phyloP scores from a whole-genome alignment of 2,888 invertebrate genomes.

The Heliconius aoede region DNA sequence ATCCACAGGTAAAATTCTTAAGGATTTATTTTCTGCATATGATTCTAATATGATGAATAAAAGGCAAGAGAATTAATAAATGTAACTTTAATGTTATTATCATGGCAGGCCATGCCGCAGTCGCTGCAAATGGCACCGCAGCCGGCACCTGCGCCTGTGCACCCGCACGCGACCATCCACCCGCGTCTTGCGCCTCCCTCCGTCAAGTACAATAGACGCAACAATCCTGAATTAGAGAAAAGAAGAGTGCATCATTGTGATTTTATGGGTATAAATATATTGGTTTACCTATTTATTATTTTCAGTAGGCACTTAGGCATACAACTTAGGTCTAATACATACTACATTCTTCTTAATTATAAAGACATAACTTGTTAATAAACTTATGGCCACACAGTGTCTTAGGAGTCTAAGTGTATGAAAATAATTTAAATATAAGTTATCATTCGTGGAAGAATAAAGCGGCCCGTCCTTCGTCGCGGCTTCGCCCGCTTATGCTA shows the following conservation, averaged over 20 bases:
- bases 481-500: too few relatives aligned
- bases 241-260: conserved; percentile 98
- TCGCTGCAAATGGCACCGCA: conserved; percentile 62
- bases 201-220: conserved; percentile 94
- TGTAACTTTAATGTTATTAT: not conserved
- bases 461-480: too few relatives aligned
- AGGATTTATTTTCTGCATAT: not conserved
- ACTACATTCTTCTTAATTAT: not conserved
- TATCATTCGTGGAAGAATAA: not conserved
- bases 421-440: not conserved
- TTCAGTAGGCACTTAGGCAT: not conserved
- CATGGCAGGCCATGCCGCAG: conserved; percentile 58
- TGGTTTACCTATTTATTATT: not conserved
- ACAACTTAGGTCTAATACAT: too few relatives aligned
- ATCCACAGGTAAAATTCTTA: conserved; percentile 63
- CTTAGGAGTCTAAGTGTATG: not conserved
- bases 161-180: conserved; percentile 57
- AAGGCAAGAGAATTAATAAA: too few relatives aligned
- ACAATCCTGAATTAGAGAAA: conserved; percentile 98
- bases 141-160: conserved; percentile 48
- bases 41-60: not conserved
- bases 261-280: conserved; percentile 84
- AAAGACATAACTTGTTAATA: not conserved
- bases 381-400: not conserved
- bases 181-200: conserved; percentile 68